phyloP scores from a whole-genome alignment of 1,140 invertebrate species.

The Fopius arisanus region DNA sequence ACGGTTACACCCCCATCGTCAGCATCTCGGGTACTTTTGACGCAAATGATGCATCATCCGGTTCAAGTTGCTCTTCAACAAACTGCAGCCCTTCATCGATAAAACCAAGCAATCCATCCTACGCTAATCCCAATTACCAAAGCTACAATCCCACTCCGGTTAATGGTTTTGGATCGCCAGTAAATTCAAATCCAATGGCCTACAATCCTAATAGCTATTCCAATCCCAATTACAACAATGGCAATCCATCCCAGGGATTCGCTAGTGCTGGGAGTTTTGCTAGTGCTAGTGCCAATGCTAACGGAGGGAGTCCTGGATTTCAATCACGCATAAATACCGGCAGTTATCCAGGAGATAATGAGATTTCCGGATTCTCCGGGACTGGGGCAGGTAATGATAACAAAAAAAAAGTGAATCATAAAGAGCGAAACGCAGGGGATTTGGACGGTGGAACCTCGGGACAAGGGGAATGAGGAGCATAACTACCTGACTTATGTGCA shows the following conservation, averaged over 20 bases:
- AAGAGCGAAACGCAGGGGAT: background rate
- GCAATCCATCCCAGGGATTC: slow-evolving; percentile 20
- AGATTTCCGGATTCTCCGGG: slow-evolving; percentile 19
- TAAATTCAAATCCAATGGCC: slow-evolving; percentile 10
- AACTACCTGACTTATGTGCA: background rate
- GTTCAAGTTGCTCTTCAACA: background rate
- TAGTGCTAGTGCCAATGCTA: slow-evolving; percentile 15
- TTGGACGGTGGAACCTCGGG: background rate
- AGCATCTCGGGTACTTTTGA: slow-evolving; percentile 24
- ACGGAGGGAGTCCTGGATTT: slow-evolving; percentile 12
- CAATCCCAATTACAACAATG: slow-evolving; percentile 1
- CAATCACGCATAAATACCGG: background rate
- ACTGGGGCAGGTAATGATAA: slow-evolving; percentile 27
- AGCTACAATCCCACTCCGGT: background rate
- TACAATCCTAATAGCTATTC: slow-evolving; percentile 1
- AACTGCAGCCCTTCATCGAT: background rate
- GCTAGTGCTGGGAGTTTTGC: slow-evolving; percentile 25
- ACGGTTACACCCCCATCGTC: slow-evolving; percentile 20
- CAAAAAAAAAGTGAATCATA: background rate
- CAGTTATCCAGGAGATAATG: slow-evolving; percentile 28
- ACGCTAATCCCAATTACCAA: background rate
- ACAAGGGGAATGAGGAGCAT: background rate
- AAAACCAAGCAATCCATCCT: slow-evolving; percentile 9
- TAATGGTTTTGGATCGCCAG: background rate
- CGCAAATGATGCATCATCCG: background rate